These are phyloP conservation scores for Cyrtonyx montezumae DNA, from an alignment of 2,113 vertebrate species.

Conservation along the genomic window DNA sequence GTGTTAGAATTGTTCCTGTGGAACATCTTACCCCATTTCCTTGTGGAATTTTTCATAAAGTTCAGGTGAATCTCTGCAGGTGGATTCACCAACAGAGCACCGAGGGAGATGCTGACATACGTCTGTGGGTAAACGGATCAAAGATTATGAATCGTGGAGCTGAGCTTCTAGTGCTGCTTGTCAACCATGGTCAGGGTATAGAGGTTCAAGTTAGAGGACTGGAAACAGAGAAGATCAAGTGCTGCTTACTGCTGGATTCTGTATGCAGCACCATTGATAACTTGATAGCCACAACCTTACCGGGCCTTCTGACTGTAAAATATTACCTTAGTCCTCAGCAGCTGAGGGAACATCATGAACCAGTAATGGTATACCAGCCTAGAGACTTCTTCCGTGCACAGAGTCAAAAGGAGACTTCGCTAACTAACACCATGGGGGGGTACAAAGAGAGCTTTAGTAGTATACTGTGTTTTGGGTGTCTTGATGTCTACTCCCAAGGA, in stretches of 20 bases:
- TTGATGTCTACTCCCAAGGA: conserved; percentile 90
- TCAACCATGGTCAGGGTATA: conserved; percentile 97
- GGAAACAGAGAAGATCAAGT: conserved; percentile 88
- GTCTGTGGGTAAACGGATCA: conserved; percentile 93
- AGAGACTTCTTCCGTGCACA: conserved; percentile 95
- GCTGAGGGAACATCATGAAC: conserved; percentile 92
- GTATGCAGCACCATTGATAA: conserved; percentile 93
- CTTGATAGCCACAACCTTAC: conserved; percentile 90
- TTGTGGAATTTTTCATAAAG: conserved; percentile 96
- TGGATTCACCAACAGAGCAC: conserved; percentile 95
- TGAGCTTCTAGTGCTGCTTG: conserved; percentile 93
- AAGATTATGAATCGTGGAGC: conserved; percentile 87
- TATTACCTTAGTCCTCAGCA: conserved; percentile 98
- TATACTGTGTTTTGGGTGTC: conserved; percentile 92
- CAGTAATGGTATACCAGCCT: conserved; percentile 98
- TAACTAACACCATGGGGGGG: conserved; percentile 97
- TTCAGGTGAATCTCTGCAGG: conserved; percentile 96
- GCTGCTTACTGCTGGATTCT: conserved; percentile 92
- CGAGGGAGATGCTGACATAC: conserved; percentile 89
- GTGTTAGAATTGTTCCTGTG: conserved; percentile 91
- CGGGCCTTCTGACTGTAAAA: conserved; percentile 90
- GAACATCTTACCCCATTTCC: conserved; percentile 96
- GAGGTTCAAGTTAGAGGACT: conserved; percentile 94
- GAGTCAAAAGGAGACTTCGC: conserved; percentile 87
- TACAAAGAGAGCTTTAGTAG: conserved; percentile 97